Conservation (phyloP, 2,113 vertebrate species). For the Paradoxurus hermaphroditus region DNA sequence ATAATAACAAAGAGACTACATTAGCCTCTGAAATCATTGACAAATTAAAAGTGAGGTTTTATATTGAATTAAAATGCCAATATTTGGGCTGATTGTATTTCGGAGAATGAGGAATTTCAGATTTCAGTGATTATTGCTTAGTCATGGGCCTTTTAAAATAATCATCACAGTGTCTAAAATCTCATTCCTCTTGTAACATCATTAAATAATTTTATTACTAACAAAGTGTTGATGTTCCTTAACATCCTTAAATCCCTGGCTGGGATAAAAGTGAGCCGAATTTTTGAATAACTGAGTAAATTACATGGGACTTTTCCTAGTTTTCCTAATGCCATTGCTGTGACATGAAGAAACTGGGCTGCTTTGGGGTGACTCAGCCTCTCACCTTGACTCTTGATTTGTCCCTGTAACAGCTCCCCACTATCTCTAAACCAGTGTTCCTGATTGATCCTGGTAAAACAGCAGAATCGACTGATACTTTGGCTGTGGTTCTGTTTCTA, state of each 20-base stretch:
- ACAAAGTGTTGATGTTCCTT: not conserved
- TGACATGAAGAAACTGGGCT: not conserved
- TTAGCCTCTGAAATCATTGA: not conserved
- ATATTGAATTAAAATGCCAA: not conserved
- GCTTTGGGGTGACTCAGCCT: not conserved
- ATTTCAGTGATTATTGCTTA: conserved; percentile 29
- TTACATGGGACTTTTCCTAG: not conserved
- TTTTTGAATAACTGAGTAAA: not conserved
- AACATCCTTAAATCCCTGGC: not conserved
- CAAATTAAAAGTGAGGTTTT: not conserved
- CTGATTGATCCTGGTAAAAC: not conserved
- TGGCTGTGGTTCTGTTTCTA: not conserved
- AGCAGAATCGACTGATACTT: not conserved
- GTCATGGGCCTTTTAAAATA: conserved; percentile 23
- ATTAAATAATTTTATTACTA: conserved; percentile 35
- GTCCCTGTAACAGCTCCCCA: not conserved
- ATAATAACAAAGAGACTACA: not conserved
- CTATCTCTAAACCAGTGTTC: not conserved
- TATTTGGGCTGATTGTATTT: not conserved
- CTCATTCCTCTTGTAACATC: not conserved
- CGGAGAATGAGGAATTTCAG: not conserved
- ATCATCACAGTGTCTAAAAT: not conserved
- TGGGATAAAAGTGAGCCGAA: not conserved
- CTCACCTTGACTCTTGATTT: not conserved
- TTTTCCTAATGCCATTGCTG: not conserved